Base-by-base conservation (phyloP, 2,888 invertebrate genomes). In the Orthosia incerta region DNA sequence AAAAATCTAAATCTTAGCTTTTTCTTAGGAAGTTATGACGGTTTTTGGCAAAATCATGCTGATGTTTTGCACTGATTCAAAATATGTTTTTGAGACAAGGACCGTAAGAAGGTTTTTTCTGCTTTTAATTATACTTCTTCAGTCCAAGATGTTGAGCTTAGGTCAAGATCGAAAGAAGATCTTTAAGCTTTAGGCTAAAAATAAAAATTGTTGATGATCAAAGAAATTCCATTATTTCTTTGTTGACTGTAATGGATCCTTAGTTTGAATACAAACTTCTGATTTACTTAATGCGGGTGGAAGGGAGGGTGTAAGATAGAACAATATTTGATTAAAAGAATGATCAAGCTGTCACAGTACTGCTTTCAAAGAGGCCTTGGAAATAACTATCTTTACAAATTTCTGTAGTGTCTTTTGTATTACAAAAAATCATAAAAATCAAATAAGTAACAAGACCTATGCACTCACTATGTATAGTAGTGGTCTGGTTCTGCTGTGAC, bases 401-500 rank as follows among this genome's bases (percentile, higher is more conserved):
- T 39, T 39, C 9, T 39, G 39, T 39, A 9, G 39, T 39, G 9
- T 39, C 39, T 3, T 39, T 39, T 39, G 39, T 39, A 39, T 39
- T 39, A 39, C 39, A 7, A 39, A 39, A 39, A 39, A 39, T 1
- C 9, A 39, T 39, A 9, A 39, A 39, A 39, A 39, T 39, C 9
- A 9, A 4, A n/a, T n/a, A 3, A 51, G 3, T 5, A 51, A 3
- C 20, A 26, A 1, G 3, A 50, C 73, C 16, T 23, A 64, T 66
- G 63, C 18, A 92, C 95, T 95, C 83, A 96, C 96, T 95, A 82
- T 96, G 96, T 86, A 96, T 96, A 18, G 96, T 96, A 39, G 96
- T 92, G 4, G 96, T 95, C 76, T 96, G 96, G 79, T 96, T 96
- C 79, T 96, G 96, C 76, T 96, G 96, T 16, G 95, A 91, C 2